Evolutionary conservation across 2,113 vertebrate species (phyloP).

Genomic region (Pelobates fuscus): DNA sequence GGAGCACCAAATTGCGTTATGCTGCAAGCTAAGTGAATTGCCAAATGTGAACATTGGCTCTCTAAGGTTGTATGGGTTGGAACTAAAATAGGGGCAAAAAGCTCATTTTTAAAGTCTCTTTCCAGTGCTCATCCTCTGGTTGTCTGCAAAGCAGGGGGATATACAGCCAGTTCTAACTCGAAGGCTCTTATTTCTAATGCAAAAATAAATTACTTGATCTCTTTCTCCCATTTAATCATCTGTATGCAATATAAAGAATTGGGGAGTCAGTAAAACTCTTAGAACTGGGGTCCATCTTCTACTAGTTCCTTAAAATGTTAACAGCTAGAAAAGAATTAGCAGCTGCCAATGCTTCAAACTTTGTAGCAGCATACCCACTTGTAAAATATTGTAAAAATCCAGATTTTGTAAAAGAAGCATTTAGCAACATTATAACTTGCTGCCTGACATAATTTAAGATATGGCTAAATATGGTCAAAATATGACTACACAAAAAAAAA

Average conservation of each 20-base stretch:
- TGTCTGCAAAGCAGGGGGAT: too few relatives aligned
- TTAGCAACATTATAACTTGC: background rate
- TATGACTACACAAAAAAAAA: background rate
- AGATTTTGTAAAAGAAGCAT: slow-evolving; percentile 7
- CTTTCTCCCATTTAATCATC: too few relatives aligned
- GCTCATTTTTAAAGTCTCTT: background rate
- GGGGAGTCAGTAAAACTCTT: background rate
- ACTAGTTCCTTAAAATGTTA: too few relatives aligned
- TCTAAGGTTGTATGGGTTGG: background rate
- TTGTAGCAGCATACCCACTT: slow-evolving; percentile 10
- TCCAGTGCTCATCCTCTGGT: too few relatives aligned
- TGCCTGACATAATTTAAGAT: slow-evolving; percentile 10
- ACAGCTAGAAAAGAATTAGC: too few relatives aligned
- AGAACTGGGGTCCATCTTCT: too few relatives aligned
- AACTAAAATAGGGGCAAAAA: background rate
- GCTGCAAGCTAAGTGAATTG: background rate
- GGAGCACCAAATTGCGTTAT: background rate
- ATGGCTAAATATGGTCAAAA: background rate
- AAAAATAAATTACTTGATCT: too few relatives aligned
- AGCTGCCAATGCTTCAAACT: background rate
- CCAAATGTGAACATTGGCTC: background rate
- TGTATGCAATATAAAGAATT: background rate
- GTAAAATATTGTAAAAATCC: background rate
- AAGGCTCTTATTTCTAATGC: too few relatives aligned
- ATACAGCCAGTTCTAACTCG: too few relatives aligned